A percentile compares a stretch with the other conserved stretches of the same genome.
Evolutionary conservation across 1,140 invertebrate genomes (phyloP).

Genomic region (Diorhabda elongata): DNA sequence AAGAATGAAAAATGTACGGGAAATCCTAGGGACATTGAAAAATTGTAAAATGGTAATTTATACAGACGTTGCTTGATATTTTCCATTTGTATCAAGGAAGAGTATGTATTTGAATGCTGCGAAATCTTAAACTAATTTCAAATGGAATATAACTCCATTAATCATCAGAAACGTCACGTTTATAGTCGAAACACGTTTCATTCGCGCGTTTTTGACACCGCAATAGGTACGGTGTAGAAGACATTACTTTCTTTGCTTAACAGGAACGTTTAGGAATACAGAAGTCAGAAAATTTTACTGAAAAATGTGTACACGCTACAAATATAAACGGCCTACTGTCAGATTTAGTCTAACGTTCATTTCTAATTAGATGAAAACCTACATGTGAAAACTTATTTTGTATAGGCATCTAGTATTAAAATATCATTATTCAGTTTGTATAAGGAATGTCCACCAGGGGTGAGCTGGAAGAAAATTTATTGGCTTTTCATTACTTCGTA

Average conservation of each 20-base stretch:
- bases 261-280: background rate
- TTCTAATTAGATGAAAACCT: no score
- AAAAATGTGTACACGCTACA: no score
- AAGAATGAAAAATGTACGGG: conserved; percentile 8
- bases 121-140: conserved; percentile 22
- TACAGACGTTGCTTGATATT: conserved; percentile 14
- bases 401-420: no score
- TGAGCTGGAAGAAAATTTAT: no score
- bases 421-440: no score
- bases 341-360: no score
- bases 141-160: conserved; percentile 18
- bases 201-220: conserved; percentile 6
- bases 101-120: conserved; percentile 16
- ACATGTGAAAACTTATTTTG: no score
- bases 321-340: no score
- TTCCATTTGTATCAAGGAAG: conserved; percentile 19
- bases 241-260: background rate
- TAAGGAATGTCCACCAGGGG: no score
- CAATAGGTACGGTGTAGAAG: background rate
- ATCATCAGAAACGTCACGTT: conserved; percentile 12
- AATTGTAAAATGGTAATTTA: conserved; percentile 17
- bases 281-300: no score
- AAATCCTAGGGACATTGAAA: conserved; percentile 15
- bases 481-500: no score
- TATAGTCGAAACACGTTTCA: conserved; percentile 12